Base-by-base conservation (phyloP, 2,797 vertebrate species). In the Spea hammondii region DNA sequence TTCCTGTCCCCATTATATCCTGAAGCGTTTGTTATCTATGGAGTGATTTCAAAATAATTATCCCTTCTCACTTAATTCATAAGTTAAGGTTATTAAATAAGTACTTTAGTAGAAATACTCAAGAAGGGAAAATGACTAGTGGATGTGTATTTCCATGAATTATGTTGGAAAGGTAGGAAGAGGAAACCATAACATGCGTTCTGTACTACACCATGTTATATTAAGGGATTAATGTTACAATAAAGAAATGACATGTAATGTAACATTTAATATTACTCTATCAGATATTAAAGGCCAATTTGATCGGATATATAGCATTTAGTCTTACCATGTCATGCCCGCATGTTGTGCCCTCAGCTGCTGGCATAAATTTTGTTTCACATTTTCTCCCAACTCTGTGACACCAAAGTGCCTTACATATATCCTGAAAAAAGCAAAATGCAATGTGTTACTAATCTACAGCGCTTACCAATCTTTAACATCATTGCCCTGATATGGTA, bases 361-460 rank as follows among this genome's bases (percentile, higher is more conserved):
- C 95, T 14, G 96, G 96, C 94, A 97, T 95, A 88, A 96, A 97
- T 86, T 97, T 97, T 78, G 96, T 97, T 86, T 97, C 96, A 82
- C 96, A 97, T 90, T 96, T 96, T 85, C 95, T 94, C 68, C 95
- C 96, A 76, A 92, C 81, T 17, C 94, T 93, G 83, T 97, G 96
- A 87, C 96, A 97, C 95, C 96, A 97, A 74, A 97, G 89, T 77
- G 95, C 95, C 89, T 97, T 97, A 87, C 96, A 97, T 87, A 97
- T 95, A 83, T 97, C 96, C 96, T 97, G 55, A 13, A 45, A 60
- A 65, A 8, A 73, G 6, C 78, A 77, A 79, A 65, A 14, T 14
- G 12, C 11, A 70, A 54, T 32, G 32, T 32, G 32, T 32, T 32
- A 32, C 32, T 8, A 54, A 54, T 54, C 70, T 46, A 4, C 10